Evolutionary conservation across 2,113 vertebrate species (phyloP), one percentile per base, ranked within the genome.

Genomic region (Pithys albifrons): DNA sequence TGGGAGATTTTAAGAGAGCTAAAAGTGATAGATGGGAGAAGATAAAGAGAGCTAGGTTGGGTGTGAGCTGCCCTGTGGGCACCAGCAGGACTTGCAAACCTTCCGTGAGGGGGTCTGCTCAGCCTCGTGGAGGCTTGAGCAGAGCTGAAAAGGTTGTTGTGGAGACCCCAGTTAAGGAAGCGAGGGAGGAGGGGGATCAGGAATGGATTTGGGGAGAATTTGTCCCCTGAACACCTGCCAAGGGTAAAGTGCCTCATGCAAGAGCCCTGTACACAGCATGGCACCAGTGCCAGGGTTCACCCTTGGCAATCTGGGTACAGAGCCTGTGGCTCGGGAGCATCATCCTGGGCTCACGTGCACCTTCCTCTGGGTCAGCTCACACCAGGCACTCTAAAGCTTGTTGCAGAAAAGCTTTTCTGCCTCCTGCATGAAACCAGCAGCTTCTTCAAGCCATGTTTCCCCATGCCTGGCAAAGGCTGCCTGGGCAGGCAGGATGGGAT

Each of bases 381-480:
- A 57, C 54, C 67, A 49, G 62, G 31, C 3, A 1, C 72, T 84
- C 67, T 54, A 29, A 43, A 83, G 33, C 88, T 83, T 71, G 27
- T 35, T 54, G 94, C 92, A 78, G 79, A 92, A 93, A 88, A 71
- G 79, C 64, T 92, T 78, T 90, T 67, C 69, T 84, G 91, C 76
- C 92, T 92, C 72, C 92, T 92, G 92, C 95, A 90, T 83, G 92
- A 92, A 76, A 76, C 39, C 85, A 86, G 69, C 84, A 89, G 72
- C 86, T 92, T 69, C 58, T 86, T 80, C 45, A 92, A 88, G 62
- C 78, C 2, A 1, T 19, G 12, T 66, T 92, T 89, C 39, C 59
- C 61, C 39, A 3, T 0, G 16, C 31, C 78, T 0, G 3, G 43
- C 7, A 3, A 29, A 55, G 76, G 31, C 89, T 88, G 66, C 51